Conservation (phyloP, 2,888 invertebrate species). For the Hypsopygia costalis region DNA sequence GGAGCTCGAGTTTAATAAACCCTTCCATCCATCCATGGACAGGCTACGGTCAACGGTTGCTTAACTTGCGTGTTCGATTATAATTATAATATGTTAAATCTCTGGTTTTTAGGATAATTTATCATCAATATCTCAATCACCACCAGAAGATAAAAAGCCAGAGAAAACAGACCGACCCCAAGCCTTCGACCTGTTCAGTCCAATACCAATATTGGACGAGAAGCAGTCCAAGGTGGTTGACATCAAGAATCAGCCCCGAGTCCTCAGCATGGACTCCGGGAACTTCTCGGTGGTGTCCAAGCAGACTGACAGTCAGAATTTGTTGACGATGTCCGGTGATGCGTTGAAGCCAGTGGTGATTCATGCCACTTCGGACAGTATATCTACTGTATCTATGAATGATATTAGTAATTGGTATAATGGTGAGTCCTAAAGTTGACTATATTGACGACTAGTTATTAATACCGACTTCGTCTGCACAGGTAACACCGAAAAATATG, state of each 20-base stretch:
- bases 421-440: constrained; percentile 38
- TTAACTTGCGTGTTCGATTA: too few species aligned
- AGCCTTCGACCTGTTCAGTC: constrained; percentile 77
- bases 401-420: constrained; percentile 86
- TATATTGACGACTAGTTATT: too few species aligned
- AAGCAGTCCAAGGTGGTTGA: constrained; percentile 60
- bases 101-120: constrained; percentile 56
- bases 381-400: constrained; percentile 76
- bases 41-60: too few species aligned
- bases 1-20: too few species aligned
- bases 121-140: constrained; percentile 25
- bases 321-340: constrained; percentile 59
- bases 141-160: constrained; percentile 25
- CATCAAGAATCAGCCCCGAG: constrained; percentile 51
- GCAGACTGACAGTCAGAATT: constrained; percentile 44
- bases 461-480: too few species aligned
- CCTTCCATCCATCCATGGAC: too few species aligned
- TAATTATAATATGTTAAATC: too few species aligned
- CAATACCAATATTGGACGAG: constrained; percentile 65
- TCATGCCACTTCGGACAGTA: constrained; percentile 61
- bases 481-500: too few species aligned
- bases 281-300: constrained; percentile 66
- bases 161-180: constrained; percentile 51
- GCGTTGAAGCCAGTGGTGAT: constrained; percentile 54
- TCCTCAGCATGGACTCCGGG: constrained; percentile 62